phyloP scores from a whole-genome alignment of 2,888 invertebrate genomes.

The Ennomos erosarius region DNA sequence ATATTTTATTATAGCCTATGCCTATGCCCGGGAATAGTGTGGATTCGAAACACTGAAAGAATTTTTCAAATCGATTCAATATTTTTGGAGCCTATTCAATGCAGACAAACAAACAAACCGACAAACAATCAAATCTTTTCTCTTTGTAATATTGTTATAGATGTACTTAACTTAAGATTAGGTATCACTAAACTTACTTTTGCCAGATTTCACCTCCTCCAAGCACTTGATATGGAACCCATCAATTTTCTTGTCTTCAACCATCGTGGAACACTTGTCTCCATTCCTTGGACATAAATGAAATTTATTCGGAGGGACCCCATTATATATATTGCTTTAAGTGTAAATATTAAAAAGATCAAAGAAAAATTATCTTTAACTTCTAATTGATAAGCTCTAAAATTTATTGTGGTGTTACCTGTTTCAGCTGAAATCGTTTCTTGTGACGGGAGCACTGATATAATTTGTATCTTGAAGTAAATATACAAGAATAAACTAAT shows the following conservation, averaged over 20 bases:
- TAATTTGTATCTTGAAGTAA: conserved; percentile 14
- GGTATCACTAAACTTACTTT: conserved; percentile 41
- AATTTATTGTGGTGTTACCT: not conserved
- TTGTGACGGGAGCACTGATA: conserved; percentile 15
- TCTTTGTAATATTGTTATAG: no score
- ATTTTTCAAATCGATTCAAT: no score
- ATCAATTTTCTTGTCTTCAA: conserved; percentile 35
- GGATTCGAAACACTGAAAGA: no score
- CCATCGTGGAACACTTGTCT: conserved; percentile 37
- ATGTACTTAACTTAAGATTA: not conserved
- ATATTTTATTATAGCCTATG: no score
- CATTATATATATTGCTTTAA: conserved; percentile 26
- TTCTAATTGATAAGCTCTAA: not conserved
- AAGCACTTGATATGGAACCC: conserved; percentile 37
- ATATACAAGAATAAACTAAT: conserved; percentile 22
- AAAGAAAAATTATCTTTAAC: conserved; percentile 22
- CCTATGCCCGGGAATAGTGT: no score
- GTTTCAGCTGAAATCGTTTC: conserved; percentile 8
- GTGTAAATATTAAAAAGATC: not conserved
- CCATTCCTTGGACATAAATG: conserved; percentile 38
- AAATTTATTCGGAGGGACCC: conserved; percentile 19
- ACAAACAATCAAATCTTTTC: no score
- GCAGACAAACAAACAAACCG: no score
- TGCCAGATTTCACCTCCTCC: conserved; percentile 31
- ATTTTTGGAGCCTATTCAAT: no score